These are phyloP conservation scores for Drosophila sproati DNA, from an alignment of 1,140 invertebrate species.

Conservation along the genomic window DNA sequence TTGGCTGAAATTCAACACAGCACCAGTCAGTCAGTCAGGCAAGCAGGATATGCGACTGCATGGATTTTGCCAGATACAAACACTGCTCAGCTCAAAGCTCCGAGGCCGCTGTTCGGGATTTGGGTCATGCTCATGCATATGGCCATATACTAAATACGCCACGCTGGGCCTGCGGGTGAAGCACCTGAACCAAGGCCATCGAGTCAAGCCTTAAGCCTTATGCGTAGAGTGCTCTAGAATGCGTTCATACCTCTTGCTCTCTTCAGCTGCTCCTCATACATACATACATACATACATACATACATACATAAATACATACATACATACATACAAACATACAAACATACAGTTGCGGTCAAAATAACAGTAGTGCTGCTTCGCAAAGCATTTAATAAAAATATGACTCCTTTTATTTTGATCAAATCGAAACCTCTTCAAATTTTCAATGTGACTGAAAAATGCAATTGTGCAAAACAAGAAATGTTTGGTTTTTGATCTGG, in stretches of 20 bases:
- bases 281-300: too few species aligned
- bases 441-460: too few species aligned
- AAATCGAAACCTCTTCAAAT: too few species aligned
- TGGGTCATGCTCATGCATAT: conserved; percentile 49
- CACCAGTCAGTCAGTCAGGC: neutral
- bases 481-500: too few species aligned
- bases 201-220: neutral
- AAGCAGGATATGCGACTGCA: conserved; percentile 36
- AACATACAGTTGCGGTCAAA: too few species aligned
- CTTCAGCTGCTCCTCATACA: neutral
- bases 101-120: conserved; percentile 45
- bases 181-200: conserved; percentile 16
- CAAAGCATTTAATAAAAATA: too few species aligned
- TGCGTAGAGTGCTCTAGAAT: conserved; percentile 22
- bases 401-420: too few species aligned
- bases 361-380: too few species aligned
- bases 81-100: conserved; percentile 17
- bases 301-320: too few species aligned
- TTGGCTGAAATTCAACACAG: conserved; percentile 22
- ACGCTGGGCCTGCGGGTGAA: too few species aligned
- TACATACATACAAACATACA: too few species aligned
- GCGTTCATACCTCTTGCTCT: neutral
- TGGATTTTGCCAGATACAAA: conserved; percentile 19
- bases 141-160: neutral
- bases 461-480: too few species aligned